phyloP scores from a whole-genome alignment of 2,888 invertebrate genomes.

The Apomyelois bistriatella region DNA sequence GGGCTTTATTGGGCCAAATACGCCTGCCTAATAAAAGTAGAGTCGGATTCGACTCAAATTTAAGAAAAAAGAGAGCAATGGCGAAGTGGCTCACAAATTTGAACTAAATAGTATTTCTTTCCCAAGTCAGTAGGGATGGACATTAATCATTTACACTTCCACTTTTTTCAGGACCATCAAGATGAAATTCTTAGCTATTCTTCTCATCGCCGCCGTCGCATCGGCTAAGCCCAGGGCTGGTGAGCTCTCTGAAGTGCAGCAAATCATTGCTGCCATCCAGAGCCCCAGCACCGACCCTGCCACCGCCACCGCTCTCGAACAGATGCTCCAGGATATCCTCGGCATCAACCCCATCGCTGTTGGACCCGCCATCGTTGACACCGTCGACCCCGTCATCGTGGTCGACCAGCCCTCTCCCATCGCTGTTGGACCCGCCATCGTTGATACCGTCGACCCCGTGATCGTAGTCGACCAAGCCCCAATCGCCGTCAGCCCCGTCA shows the following conservation, averaged over 20 bases:
- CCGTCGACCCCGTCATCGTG: slow-evolving; percentile 4
- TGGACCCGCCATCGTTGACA: slow-evolving; percentile 13
- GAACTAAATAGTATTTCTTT: no score
- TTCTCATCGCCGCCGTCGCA: slow-evolving; percentile 49
- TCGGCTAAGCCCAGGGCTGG: slow-evolving; percentile 33
- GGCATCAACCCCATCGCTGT: slow-evolving; percentile 11
- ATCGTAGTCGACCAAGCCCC: neutral
- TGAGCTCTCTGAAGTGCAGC: slow-evolving; percentile 34
- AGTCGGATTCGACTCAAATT: no score
- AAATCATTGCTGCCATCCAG: slow-evolving; percentile 49
- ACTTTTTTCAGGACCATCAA: slow-evolving; percentile 31
- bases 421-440: no score
- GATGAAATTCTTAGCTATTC: slow-evolving; percentile 59
- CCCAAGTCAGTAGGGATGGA: no score
- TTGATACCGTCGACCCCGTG: slow-evolving; percentile 12
- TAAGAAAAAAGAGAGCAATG: no score
- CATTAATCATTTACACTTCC: no score
- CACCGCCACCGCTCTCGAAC: slow-evolving; percentile 40
- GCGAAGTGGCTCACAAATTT: no score
- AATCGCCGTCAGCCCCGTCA: neutral
- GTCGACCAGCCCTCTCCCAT: no score
- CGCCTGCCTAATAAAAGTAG: no score
- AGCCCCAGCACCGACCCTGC: slow-evolving; percentile 52
- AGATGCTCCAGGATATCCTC: slow-evolving; percentile 28
- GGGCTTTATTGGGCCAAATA: no score